A percentile compares a stretch with the other conserved stretches of the same genome.
Evolutionary conservation across 2,797 vertebrate genomes (phyloP).

Genomic region (Pteronotus mesoamericanus): DNA sequence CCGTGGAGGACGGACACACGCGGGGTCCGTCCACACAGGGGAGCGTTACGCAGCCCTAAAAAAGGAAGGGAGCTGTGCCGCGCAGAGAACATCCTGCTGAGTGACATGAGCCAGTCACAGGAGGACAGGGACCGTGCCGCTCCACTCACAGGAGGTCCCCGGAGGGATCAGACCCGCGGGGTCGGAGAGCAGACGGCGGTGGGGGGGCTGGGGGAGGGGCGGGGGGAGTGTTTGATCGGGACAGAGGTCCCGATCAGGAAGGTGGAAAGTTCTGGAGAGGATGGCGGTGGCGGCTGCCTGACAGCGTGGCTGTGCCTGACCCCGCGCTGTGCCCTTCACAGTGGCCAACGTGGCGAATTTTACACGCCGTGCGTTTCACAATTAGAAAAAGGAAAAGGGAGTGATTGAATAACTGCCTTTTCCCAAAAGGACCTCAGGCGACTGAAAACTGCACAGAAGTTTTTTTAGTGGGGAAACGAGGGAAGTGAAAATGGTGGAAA

Average conservation of each 20-base stretch:
- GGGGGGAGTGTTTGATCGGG: background rate
- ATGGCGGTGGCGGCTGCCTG: rapidly evolving
- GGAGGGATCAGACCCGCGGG: background rate
- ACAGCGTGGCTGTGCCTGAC: rapidly evolving
- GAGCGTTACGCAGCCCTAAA: rapidly evolving
- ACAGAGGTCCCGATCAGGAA: background rate
- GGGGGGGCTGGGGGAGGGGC: background rate
- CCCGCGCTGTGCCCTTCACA: rapidly evolving
- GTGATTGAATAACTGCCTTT: background rate
- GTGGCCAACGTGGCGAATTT: rapidly evolving
- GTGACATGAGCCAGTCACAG: rapidly evolving
- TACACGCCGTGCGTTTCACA: rapidly evolving
- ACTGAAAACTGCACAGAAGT: background rate
- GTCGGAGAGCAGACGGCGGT: rapidly evolving
- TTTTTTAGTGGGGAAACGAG: background rate
- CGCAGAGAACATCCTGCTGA: rapidly evolving
- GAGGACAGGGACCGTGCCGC: rapidly evolving
- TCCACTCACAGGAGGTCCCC: rapidly evolving
- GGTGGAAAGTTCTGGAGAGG: background rate
- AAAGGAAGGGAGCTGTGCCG: background rate
- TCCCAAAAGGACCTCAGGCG: background rate
- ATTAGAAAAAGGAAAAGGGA: rapidly evolving
- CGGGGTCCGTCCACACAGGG: rapidly evolving
- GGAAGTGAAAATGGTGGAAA: background rate
- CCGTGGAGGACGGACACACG: rapidly evolving